Conservation (phyloP, 2,888 invertebrate species). For the Plebejus melissa region DNA sequence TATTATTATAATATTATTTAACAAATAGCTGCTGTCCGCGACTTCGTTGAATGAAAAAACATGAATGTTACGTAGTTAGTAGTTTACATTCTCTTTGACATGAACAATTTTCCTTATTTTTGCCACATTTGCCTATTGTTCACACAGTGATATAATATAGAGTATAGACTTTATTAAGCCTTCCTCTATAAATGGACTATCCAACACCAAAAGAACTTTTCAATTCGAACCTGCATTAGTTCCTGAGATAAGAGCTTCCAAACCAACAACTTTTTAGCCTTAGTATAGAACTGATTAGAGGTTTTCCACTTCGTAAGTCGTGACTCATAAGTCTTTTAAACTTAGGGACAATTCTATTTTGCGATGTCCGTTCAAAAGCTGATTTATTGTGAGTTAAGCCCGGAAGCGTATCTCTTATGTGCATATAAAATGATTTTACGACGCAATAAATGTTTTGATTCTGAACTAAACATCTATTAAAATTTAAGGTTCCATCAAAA, state of each 20-base stretch:
- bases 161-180: not conserved
- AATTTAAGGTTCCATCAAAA: conserved; percentile 5
- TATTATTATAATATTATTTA: too few species aligned
- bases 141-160: not conserved
- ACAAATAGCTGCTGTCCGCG: not conserved
- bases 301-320: not conserved
- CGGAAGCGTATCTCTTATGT: not conserved
- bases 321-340: not conserved
- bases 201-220: too few species aligned
- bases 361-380: not conserved
- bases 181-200: not conserved
- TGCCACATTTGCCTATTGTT: too few species aligned
- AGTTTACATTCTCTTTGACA: too few species aligned
- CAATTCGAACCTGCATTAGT: too few species aligned
- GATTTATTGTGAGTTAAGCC: not conserved
- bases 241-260: too few species aligned
- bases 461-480: not conserved
- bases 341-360: not conserved
- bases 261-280: too few species aligned
- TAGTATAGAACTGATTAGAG: not conserved
- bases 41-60: not conserved
- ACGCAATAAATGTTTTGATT: not conserved
- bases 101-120: too few species aligned
- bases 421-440: not conserved
- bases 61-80: too few species aligned